Conservation (phyloP, 2,888 invertebrate species). For the Ochlodes sylvanus region DNA sequence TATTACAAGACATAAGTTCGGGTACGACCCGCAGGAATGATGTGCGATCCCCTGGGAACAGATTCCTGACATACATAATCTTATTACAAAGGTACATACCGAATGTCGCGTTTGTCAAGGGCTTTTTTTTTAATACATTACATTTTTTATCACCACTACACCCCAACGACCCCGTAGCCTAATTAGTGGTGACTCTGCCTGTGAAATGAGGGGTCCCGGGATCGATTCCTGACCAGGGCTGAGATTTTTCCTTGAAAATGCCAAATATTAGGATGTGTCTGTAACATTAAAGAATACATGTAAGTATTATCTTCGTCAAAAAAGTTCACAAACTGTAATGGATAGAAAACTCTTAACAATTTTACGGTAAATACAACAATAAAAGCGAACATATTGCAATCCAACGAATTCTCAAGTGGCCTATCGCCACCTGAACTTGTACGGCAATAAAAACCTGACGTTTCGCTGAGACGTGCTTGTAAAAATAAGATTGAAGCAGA, state of each 20-base stretch:
- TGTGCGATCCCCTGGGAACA: conserved; percentile 7
- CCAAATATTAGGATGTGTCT: no score
- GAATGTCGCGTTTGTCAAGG: background rate
- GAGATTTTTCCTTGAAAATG: no score
- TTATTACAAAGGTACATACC: background rate
- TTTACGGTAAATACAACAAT: conserved; percentile 2
- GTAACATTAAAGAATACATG: background rate
- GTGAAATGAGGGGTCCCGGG: no score
- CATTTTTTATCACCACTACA: background rate
- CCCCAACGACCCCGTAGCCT: no score
- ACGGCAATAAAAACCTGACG: conserved; percentile 59
- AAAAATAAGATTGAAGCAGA: conserved; percentile 70
- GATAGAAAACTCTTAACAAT: background rate
- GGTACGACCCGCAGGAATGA: conserved; percentile 13
- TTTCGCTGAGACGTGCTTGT: conserved; percentile 65
- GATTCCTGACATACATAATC: conserved; percentile 1
- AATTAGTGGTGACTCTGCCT: no score
- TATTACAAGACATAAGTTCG: conserved; percentile 25
- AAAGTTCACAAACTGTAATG: background rate
- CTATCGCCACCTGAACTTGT: conserved; percentile 41
- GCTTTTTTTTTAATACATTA: background rate
- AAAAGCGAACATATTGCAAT: conserved; percentile 16
- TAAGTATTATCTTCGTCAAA: background rate
- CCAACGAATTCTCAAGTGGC: conserved; percentile 40
- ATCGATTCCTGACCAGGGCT: no score